A percentile compares a stretch with the other conserved stretches of the same genome.
Evolutionary conservation across 2,888 invertebrate species (phyloP).

Genomic region (Mythimna pallens): DNA sequence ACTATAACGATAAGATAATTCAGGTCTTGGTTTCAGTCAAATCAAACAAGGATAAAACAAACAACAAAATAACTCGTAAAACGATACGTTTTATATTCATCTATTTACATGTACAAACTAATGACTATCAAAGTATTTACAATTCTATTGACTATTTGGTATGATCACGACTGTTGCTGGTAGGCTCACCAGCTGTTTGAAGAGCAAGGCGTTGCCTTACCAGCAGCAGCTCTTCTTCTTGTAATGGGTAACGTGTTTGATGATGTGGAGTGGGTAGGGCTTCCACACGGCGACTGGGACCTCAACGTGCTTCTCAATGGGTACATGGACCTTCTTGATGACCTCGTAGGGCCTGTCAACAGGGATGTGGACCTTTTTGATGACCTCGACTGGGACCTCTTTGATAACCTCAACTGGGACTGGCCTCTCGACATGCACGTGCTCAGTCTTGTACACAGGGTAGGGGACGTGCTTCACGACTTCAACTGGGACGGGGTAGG

Average conservation of each 20-base stretch:
- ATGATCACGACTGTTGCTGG: slow-evolving; percentile 78
- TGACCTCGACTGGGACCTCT: slow-evolving; percentile 85
- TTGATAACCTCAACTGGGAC: slow-evolving; percentile 85
- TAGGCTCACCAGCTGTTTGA: slow-evolving; percentile 55
- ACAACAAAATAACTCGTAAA: slow-evolving; percentile 56
- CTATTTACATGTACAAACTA: slow-evolving; percentile 79
- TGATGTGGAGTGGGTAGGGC: slow-evolving; percentile 87
- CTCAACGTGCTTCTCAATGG: slow-evolving; percentile 84
- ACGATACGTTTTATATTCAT: slow-evolving; percentile 69
- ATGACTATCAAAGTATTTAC: slow-evolving; percentile 87
- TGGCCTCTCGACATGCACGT: slow-evolving; percentile 85
- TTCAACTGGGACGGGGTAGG: slow-evolving; percentile 86
- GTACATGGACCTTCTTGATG: slow-evolving; percentile 85
- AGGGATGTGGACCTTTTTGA: slow-evolving; percentile 84
- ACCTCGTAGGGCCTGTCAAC: slow-evolving; percentile 87
- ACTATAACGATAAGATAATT: background rate
- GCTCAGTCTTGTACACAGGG: slow-evolving; percentile 85
- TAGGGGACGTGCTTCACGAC: slow-evolving; percentile 87
- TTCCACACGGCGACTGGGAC: slow-evolving; percentile 87
- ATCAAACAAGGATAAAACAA: slow-evolving; percentile 21
- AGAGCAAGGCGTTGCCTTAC: slow-evolving; percentile 70
- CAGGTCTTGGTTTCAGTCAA: background rate
- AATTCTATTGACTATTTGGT: slow-evolving; percentile 88
- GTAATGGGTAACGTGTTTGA: slow-evolving; percentile 88
- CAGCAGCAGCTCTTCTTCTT: slow-evolving; percentile 88